These are phyloP conservation scores for Eulemur albifrons DNA, from an alignment of 2,797 vertebrate genomes.

Conservation along the genomic window DNA sequence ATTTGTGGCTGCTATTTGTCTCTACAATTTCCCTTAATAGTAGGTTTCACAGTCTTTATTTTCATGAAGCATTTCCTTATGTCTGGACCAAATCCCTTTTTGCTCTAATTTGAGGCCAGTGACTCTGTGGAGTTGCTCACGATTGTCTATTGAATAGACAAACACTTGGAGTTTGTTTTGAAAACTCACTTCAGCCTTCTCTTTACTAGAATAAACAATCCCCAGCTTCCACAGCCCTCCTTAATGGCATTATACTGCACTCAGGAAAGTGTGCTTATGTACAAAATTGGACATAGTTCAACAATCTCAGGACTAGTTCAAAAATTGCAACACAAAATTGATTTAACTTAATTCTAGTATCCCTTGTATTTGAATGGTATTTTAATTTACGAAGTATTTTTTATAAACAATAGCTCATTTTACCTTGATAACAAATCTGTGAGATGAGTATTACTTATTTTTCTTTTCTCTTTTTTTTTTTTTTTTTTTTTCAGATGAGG, in stretches of 20 bases:
- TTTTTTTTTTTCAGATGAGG: background rate
- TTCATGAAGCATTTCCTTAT: constrained; percentile 74
- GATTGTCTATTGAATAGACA: constrained; percentile 56
- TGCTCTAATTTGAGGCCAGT: constrained; percentile 67
- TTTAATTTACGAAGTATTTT: constrained; percentile 44
- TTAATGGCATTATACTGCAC: background rate
- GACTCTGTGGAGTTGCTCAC: constrained; percentile 43
- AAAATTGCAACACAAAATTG: background rate
- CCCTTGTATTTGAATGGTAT: background rate
- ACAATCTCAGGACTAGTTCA: background rate
- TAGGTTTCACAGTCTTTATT: constrained; percentile 69
- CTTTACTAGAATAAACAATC: background rate
- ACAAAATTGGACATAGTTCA: background rate
- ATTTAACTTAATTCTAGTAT: background rate
- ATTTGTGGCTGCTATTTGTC: constrained; percentile 73
- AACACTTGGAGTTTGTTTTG: constrained; percentile 65
- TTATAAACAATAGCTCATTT: background rate
- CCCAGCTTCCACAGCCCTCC: background rate
- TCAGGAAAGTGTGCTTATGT: background rate
- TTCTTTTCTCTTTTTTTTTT: background rate
- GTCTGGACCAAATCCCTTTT: constrained; percentile 71
- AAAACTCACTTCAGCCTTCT: constrained; percentile 36
- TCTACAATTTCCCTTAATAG: constrained; percentile 71
- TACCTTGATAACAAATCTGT: background rate
- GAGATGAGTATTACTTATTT: background rate